phyloP scores from a whole-genome alignment of 2,113 vertebrate genomes.

The Hyla sarda region DNA sequence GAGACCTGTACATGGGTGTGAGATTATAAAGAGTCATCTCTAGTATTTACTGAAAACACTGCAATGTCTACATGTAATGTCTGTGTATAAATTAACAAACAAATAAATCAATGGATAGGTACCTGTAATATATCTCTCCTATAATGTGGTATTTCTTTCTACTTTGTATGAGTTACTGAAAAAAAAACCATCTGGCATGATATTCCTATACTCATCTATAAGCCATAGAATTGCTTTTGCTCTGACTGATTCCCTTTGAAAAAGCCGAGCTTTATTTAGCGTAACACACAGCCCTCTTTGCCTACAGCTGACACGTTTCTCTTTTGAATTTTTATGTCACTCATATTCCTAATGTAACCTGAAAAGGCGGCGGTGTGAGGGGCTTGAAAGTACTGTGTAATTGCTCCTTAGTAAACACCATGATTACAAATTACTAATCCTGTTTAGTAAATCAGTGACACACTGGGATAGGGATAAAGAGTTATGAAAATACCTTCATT shows the following conservation, averaged over 20 bases:
- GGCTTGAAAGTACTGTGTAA: conserved; percentile 39
- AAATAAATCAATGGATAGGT: too few species aligned
- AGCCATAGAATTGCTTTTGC: not conserved
- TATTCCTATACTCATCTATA: not conserved
- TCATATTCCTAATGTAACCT: conserved; percentile 33
- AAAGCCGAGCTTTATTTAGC: conserved; percentile 31
- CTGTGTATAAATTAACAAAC: too few species aligned
- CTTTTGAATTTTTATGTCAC: conserved; percentile 20
- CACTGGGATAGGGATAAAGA: conserved; percentile 20
- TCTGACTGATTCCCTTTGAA: conserved; percentile 13
- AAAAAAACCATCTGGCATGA: not conserved
- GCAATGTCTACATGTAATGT: too few species aligned
- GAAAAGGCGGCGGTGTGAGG: not conserved
- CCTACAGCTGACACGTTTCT: conserved; percentile 39
- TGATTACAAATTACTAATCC: conserved; percentile 49
- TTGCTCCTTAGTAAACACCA: conserved; percentile 16
- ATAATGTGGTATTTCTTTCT: not conserved
- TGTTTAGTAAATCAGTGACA: conserved; percentile 39
- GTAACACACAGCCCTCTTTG: conserved; percentile 2
- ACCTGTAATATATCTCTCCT: too few species aligned
- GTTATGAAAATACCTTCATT: not conserved
- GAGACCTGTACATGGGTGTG: too few species aligned
- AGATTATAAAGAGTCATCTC: too few species aligned
- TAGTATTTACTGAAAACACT: too few species aligned
- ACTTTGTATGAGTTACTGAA: not conserved